A percentile compares a stretch with the other conserved stretches of the same genome.
Evolutionary conservation across 2,113 vertebrate species (phyloP).

Genomic region (Melanocharis versteri): DNA sequence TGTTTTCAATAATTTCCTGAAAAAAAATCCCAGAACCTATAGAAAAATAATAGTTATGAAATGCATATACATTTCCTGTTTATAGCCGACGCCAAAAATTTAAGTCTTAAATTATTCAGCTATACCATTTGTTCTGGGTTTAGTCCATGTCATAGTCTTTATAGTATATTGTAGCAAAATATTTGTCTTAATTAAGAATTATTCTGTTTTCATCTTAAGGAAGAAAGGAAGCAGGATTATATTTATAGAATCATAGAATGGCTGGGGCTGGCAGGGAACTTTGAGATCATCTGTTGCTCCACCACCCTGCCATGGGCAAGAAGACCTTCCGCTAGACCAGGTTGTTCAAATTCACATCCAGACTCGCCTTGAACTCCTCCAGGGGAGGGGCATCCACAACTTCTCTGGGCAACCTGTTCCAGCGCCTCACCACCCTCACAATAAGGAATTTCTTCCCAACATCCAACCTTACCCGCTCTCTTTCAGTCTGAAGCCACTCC

Average conservation of each 20-base stretch:
- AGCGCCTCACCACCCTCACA: not conserved
- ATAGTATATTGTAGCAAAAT: not conserved
- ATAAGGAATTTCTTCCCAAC: not conserved
- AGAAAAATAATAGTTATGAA: not conserved
- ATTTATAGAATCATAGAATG: not conserved
- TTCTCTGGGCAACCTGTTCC: not conserved
- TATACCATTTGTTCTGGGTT: not conserved
- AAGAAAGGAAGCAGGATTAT: not conserved
- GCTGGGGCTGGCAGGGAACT: not conserved
- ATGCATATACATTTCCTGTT: not conserved
- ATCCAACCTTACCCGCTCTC: not conserved
- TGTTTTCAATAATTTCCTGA: not conserved
- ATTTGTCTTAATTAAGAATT: not conserved
- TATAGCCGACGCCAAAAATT: not conserved
- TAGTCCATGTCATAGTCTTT: not conserved
- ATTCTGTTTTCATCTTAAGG: not conserved
- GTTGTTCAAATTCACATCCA: not conserved
- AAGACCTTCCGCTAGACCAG: not conserved
- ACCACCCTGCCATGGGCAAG: too few relatives aligned
- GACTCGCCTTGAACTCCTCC: too few relatives aligned
- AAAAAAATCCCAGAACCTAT: rapidly evolving
- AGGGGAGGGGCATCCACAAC: not conserved
- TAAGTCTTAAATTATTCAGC: not conserved
- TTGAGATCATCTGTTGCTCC: not conserved
- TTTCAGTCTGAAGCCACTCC: not conserved